phyloP scores from a whole-genome alignment of 2,797 vertebrate genomes.

The Aulostomus chinensis region DNA sequence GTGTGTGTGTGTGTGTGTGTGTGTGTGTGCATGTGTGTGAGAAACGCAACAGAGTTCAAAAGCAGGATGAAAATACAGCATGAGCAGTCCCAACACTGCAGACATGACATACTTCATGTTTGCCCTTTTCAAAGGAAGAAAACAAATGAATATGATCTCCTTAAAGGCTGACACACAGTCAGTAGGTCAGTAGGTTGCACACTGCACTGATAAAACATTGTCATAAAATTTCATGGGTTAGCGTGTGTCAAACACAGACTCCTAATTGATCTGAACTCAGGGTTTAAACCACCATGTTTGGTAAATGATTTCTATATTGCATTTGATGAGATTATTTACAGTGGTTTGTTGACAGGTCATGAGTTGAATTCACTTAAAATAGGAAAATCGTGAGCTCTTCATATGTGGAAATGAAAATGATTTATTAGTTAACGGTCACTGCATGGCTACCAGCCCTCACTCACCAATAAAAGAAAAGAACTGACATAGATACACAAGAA shows the following conservation, averaged over 20 bases:
- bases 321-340: no score
- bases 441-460: no score
- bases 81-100: neutral
- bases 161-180: conserved; percentile 1
- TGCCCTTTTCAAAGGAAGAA: conserved; percentile 4
- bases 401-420: no score
- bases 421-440: no score
- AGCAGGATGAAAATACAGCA: conserved; percentile 3
- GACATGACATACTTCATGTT: neutral
- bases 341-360: no score
- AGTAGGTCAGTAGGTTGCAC: conserved; percentile 31
- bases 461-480: no score
- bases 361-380: no score
- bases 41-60: conserved; percentile 16
- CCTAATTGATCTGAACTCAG: neutral
- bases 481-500: no score
- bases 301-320: no score
- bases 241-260: neutral
- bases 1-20: no score
- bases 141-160: conserved; percentile 7
- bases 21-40: neutral
- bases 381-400: no score
- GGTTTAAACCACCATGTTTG: neutral
- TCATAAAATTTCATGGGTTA: neutral
- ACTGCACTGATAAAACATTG: neutral